Evolutionary conservation across 2,888 invertebrate species (phyloP).

Genomic region (Zaprionus obscuricornis): DNA sequence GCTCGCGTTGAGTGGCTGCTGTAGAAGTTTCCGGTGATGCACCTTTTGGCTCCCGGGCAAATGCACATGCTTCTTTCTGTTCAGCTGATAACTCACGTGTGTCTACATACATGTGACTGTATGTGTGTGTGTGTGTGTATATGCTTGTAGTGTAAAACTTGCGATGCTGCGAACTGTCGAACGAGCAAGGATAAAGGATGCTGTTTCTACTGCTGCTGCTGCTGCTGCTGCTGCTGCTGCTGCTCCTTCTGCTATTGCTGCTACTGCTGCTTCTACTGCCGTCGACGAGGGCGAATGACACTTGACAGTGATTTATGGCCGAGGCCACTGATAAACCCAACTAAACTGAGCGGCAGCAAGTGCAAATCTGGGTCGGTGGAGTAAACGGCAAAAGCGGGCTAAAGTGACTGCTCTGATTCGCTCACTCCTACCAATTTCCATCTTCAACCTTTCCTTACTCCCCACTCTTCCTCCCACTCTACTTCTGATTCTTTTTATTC

Average conservation of each 20-base stretch:
- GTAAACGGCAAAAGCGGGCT: slow-evolving; percentile 17
- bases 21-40: slow-evolving; percentile 65
- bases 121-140: slow-evolving; percentile 25
- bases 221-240: slow-evolving; percentile 18
- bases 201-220: slow-evolving; percentile 42
- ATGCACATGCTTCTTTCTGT: slow-evolving; percentile 60
- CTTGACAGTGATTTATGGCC: slow-evolving; percentile 83
- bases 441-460: neutral
- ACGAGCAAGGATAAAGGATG: slow-evolving; percentile 57
- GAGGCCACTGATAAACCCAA: slow-evolving; percentile 79
- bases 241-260: slow-evolving; percentile 19
- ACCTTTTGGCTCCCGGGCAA: slow-evolving; percentile 61
- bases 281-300: slow-evolving; percentile 78
- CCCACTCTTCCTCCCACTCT: too few relatives aligned
- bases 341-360: slow-evolving; percentile 69
- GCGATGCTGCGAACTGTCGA: slow-evolving; percentile 41
- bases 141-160: slow-evolving; percentile 48
- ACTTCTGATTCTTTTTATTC: too few relatives aligned
- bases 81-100: slow-evolving; percentile 50
- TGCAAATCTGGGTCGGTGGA: slow-evolving; percentile 69
- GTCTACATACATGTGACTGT: slow-evolving; percentile 7
- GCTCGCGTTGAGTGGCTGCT: slow-evolving; percentile 52
- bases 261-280: slow-evolving; percentile 12
- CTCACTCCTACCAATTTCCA: slow-evolving; percentile 17
- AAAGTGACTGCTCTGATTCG: slow-evolving; percentile 25